These are phyloP conservation scores for Macrophya annulata DNA, from an alignment of 2,888 invertebrate species.

Conservation along the genomic window DNA sequence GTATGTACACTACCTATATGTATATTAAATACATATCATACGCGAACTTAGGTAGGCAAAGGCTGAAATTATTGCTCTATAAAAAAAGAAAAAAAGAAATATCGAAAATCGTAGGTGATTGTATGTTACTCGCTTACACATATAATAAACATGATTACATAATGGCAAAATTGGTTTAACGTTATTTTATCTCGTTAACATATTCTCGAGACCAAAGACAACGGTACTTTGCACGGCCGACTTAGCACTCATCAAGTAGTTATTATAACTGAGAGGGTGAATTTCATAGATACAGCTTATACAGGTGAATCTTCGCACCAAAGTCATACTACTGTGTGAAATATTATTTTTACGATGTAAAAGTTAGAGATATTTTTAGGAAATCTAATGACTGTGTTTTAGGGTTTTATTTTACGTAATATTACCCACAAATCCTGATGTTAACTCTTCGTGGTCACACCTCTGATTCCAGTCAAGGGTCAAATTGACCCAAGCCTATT, in stretches of 20 bases:
- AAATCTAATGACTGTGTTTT: too few species aligned
- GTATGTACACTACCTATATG: too few species aligned
- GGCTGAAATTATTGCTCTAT: neutral
- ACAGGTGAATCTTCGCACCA: neutral
- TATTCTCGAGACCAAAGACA: conserved; percentile 22
- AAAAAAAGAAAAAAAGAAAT: neutral
- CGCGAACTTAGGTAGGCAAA: neutral
- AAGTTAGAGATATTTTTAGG: neutral
- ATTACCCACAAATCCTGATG: too few species aligned
- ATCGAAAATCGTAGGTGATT: neutral
- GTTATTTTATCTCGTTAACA: conserved; percentile 2
- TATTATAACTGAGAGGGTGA: conserved; percentile 1
- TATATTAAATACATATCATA: neutral
- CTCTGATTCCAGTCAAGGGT: too few species aligned
- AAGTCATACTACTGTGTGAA: neutral
- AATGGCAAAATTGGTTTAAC: conserved; percentile 6
- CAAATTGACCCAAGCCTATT: too few species aligned
- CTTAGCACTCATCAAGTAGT: neutral
- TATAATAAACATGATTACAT: neutral
- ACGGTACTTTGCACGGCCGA: conserved; percentile 22
- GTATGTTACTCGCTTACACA: neutral
- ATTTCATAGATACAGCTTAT: neutral
- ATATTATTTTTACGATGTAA: neutral
- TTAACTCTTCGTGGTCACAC: too few species aligned
- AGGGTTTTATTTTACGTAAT: too few species aligned